Evolutionary conservation across 1,140 invertebrate genomes (phyloP).

Genomic region (Bombus superbus): DNA sequence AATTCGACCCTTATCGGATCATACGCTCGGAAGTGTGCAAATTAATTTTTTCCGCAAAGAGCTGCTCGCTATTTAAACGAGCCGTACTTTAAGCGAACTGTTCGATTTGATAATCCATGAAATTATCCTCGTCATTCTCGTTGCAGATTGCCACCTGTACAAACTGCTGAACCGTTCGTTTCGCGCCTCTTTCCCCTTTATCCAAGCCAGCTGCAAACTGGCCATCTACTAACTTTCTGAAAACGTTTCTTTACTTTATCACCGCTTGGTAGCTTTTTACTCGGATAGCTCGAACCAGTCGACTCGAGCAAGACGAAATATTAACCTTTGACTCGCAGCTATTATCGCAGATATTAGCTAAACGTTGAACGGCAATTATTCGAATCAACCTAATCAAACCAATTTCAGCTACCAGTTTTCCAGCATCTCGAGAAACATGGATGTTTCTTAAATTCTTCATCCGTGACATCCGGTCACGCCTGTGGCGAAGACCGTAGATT

Average conservation of each 20-base stretch:
- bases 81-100: not conserved
- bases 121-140: not conserved
- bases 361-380: not conserved
- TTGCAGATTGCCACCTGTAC: not conserved
- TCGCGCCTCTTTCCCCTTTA: not conserved
- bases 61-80: not conserved
- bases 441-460: not conserved
- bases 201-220: not conserved
- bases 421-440: not conserved
- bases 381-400: no score
- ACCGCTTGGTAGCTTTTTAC: not conserved
- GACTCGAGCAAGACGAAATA: not conserved
- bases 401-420: not conserved
- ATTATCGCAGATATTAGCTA: not conserved
- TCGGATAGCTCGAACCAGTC: not conserved
- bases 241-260: not conserved
- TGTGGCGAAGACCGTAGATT: no score
- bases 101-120: not conserved
- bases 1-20: constrained; percentile 33
- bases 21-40: constrained; percentile 31
- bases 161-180: not conserved
- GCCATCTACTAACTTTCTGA: not conserved
- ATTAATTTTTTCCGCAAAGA: constrained; percentile 30
- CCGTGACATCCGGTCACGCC: no score
- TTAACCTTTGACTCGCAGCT: not conserved